phyloP scores from a whole-genome alignment of 2,797 vertebrate species.

The Clarias pachynema region DNA sequence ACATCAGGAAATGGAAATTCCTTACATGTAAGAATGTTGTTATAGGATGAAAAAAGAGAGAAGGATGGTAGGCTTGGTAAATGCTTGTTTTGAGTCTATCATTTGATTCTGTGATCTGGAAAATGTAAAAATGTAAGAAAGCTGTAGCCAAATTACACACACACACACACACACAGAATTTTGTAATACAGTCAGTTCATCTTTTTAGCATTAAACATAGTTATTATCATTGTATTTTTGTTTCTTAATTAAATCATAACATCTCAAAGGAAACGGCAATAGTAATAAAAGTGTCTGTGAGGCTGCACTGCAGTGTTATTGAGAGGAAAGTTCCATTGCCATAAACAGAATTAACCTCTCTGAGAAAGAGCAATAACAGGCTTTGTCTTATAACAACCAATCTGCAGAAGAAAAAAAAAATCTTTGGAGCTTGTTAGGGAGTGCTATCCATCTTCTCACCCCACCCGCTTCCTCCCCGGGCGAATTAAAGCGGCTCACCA shows the following conservation, averaged over 20 bases:
- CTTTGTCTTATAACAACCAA: constrained; percentile 45
- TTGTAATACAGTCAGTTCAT: background rate
- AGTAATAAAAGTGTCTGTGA: constrained; percentile 30
- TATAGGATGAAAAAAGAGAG: background rate
- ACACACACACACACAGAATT: background rate
- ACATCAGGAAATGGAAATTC: background rate
- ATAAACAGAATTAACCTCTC: constrained; percentile 41
- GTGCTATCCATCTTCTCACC: constrained; percentile 49
- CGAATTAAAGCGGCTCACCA: constrained; percentile 44
- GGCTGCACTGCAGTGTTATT: background rate
- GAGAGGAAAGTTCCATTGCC: constrained; percentile 29
- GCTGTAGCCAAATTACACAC: no score
- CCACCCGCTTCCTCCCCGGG: constrained; percentile 33
- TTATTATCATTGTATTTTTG: constrained; percentile 33
- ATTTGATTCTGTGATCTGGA: background rate
- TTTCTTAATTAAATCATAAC: constrained; percentile 39
- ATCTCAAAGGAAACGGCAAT: constrained; percentile 27
- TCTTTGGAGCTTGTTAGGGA: constrained; percentile 53
- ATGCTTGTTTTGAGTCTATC: background rate
- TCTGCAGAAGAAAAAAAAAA: constrained; percentile 41
- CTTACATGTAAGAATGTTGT: background rate
- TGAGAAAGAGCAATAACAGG: constrained; percentile 48
- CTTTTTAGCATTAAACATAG: constrained; percentile 24
- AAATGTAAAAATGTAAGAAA: background rate
- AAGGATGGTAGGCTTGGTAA: background rate